Percentiles rank a stretch among this genome's conserved stretches.
Evolutionary conservation across 2,797 vertebrate species (phyloP).

Genomic region (Ctenopoma kingsleyae): DNA sequence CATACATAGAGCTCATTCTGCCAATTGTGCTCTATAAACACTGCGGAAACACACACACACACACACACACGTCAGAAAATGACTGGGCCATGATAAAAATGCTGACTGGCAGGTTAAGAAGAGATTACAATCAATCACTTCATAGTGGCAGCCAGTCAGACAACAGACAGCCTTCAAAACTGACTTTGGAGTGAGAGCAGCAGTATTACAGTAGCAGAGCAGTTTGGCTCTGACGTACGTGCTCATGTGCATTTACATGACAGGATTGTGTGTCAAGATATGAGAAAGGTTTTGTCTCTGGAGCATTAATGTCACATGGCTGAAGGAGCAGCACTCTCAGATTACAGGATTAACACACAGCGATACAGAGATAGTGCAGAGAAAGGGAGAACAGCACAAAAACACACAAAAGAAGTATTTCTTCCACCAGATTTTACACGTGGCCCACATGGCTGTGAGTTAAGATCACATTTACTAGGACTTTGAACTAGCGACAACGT

Average conservation of each 20-base stretch:
- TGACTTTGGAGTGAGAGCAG: neutral
- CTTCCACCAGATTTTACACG: constrained; percentile 28
- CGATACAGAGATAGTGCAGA: constrained; percentile 35
- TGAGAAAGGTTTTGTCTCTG: constrained; percentile 55
- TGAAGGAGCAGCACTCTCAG: constrained; percentile 58
- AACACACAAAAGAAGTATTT: constrained; percentile 53
- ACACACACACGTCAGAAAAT: constrained; percentile 50
- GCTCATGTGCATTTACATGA: constrained; percentile 43
- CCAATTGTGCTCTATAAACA: constrained; percentile 30
- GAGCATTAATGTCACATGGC: constrained; percentile 68
- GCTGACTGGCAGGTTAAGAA: constrained; percentile 60
- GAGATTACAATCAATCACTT: constrained; percentile 65
- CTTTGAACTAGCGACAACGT: constrained; percentile 27
- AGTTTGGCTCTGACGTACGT: constrained; percentile 13
- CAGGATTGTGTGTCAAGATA: constrained; percentile 35
- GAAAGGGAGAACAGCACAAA: constrained; percentile 36
- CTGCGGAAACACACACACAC: constrained; percentile 37
- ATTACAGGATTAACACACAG: constrained; percentile 77
- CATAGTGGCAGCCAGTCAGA: constrained; percentile 8
- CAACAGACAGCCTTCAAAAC: constrained; percentile 24
- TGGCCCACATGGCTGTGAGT: constrained; percentile 7
- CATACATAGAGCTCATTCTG: constrained; percentile 22
- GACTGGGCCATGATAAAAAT: constrained; percentile 53
- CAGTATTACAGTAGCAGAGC: constrained; percentile 12
- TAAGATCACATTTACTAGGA: constrained; percentile 11